Evolutionary conservation across 2,113 vertebrate species (phyloP).

Genomic region (Sminthopsis crassicaudata): DNA sequence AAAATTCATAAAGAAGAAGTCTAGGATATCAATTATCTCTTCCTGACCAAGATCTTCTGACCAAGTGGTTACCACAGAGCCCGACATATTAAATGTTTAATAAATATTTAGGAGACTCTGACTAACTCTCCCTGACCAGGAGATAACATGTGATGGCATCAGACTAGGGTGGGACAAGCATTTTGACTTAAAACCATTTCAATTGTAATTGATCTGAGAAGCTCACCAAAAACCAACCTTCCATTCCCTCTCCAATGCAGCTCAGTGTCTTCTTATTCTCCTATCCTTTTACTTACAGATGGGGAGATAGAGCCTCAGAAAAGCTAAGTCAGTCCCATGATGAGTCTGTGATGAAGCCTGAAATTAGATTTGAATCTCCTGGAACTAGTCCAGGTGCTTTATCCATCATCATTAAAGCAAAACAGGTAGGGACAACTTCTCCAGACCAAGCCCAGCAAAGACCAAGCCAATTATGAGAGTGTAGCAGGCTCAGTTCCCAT

Average conservation of each 20-base stretch:
- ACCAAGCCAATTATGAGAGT: background rate
- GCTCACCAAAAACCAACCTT: background rate
- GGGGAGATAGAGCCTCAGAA: background rate
- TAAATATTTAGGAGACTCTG: background rate
- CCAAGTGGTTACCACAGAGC: background rate
- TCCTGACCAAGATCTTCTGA: background rate
- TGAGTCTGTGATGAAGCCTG: background rate
- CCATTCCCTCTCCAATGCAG: background rate
- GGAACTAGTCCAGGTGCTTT: background rate
- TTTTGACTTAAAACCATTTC: background rate
- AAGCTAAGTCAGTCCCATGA: background rate
- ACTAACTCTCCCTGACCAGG: background rate
- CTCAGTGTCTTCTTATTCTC: background rate
- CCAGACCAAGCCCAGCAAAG: background rate
- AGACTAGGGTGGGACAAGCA: background rate
- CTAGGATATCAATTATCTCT: background rate
- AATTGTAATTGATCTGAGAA: background rate
- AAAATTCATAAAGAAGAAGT: background rate
- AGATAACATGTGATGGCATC: background rate
- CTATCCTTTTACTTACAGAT: background rate
- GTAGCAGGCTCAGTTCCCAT: background rate
- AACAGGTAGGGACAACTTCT: background rate
- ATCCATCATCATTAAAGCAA: background rate
- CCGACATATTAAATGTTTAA: background rate
- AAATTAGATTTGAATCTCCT: background rate